Base-by-base conservation (phyloP, 2,113 vertebrate species). In the Electrona antarctica region DNA sequence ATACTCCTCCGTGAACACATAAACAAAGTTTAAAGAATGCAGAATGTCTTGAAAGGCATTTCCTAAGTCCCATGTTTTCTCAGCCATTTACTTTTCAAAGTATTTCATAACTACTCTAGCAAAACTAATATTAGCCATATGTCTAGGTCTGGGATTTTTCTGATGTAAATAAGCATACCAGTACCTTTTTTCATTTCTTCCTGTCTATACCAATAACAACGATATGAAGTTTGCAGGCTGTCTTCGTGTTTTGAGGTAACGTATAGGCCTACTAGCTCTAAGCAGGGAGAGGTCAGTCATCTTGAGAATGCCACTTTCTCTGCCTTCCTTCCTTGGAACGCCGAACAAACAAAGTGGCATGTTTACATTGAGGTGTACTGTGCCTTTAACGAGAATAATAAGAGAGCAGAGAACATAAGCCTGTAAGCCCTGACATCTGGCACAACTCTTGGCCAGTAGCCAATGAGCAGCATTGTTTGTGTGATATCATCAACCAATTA, bases 261-360 rank as follows among this genome's bases (percentile, higher is more conserved):
- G 33, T 41, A 21, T 21, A 21, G 2, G 21, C 21, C 21, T 21
- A 21, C 2, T 21, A 4, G 33, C 33, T 41, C 33, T 15, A 15
- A 58, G 56, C 56, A 58, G 56, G 56, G 14, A 21, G 55, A 14
- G 62, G 62, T 14, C 49, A 52, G 63, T 21, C 63, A 65, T 52
- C 28, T 65, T 65, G 13, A 8, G 64, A 66, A 64, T 66, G 50
- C 29, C 64, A 8, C 7, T n/a, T 8, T 46, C 13, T 46, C 60
- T 63, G 61, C 45, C 62, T n/a, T 51, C 45, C 62, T n/a, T 51
- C 8, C 21, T 21, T 21, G 33, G 33, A 7, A 10, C 15, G 8
- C 21, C n/a, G 50, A 66, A 12, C 13, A 54, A n/a, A 66, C 50
- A 66, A 21, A 21, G 4, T 1, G 11, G 15, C 13, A 13, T 64